Evolutionary conservation across 1,140 invertebrate species (phyloP).

Genomic region (Trichomalopsis sarcophagae): DNA sequence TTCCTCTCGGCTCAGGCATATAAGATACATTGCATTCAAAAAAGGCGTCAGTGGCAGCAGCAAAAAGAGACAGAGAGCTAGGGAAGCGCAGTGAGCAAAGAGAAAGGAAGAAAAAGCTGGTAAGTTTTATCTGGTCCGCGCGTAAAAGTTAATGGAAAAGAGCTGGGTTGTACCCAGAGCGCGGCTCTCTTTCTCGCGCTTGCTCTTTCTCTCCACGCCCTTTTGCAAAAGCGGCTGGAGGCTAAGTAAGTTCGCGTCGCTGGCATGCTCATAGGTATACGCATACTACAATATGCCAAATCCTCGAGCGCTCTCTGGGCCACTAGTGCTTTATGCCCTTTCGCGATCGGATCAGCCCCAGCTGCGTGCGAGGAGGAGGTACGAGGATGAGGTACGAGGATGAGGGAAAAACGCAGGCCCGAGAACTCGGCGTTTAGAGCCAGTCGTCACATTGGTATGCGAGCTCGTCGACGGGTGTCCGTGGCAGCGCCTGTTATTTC

Average conservation of each 20-base stretch:
- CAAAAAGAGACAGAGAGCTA: background rate
- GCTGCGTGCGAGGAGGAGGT: background rate
- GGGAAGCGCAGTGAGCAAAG: background rate
- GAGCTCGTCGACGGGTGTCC: background rate
- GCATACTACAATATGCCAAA: no score
- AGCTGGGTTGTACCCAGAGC: background rate
- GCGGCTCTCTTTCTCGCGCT: background rate
- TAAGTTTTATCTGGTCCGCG: background rate
- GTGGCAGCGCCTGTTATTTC: background rate
- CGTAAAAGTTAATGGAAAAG: conserved; percentile 1
- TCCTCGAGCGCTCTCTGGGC: no score
- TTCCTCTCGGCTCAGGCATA: background rate
- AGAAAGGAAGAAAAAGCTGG: background rate
- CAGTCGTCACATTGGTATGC: background rate
- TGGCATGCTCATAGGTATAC: no score
- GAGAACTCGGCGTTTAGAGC: background rate
- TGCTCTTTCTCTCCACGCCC: background rate
- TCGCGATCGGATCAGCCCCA: background rate
- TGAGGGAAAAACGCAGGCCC: background rate
- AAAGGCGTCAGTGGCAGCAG: background rate
- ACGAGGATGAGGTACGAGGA: background rate
- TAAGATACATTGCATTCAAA: conserved; percentile 5
- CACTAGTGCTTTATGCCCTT: background rate
- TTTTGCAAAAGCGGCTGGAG: background rate
- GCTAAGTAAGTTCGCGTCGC: no score